phyloP scores from a whole-genome alignment of 2,113 vertebrate genomes.

The Ptilonorhynchus violaceus region DNA sequence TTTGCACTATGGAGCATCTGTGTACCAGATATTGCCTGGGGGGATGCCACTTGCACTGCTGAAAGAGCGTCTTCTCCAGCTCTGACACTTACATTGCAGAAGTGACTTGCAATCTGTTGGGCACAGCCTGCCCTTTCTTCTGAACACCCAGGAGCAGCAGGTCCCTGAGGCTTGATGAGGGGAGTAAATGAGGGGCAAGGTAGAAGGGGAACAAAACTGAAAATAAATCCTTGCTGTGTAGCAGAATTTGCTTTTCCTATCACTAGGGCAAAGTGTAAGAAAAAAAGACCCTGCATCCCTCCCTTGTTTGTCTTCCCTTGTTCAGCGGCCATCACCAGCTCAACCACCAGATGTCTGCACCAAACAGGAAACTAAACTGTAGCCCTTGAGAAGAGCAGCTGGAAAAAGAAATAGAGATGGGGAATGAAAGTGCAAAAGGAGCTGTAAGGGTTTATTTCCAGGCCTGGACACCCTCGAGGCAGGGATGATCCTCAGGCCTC shows the following conservation, averaged over 20 bases:
- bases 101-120: neutral
- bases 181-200: neutral
- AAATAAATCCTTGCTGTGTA: neutral
- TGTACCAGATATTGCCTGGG: neutral
- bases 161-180: neutral
- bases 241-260: neutral
- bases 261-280: neutral
- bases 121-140: neutral
- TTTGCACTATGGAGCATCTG: neutral
- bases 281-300: neutral
- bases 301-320: neutral
- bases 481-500: neutral
- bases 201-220: neutral
- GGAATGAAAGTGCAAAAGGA: neutral
- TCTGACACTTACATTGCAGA: neutral
- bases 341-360: neutral
- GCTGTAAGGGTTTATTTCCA: neutral
- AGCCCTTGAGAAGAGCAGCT: neutral
- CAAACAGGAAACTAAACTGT: neutral
- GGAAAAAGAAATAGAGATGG: neutral
- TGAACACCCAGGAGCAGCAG: neutral
- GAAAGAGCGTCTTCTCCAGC: neutral
- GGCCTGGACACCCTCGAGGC: neutral
- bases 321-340: neutral
- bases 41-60: neutral